Evolutionary conservation across 2,797 vertebrate species (phyloP), one percentile per base, ranked within the genome.

Genomic region (Microctenopoma lineatum): DNA sequence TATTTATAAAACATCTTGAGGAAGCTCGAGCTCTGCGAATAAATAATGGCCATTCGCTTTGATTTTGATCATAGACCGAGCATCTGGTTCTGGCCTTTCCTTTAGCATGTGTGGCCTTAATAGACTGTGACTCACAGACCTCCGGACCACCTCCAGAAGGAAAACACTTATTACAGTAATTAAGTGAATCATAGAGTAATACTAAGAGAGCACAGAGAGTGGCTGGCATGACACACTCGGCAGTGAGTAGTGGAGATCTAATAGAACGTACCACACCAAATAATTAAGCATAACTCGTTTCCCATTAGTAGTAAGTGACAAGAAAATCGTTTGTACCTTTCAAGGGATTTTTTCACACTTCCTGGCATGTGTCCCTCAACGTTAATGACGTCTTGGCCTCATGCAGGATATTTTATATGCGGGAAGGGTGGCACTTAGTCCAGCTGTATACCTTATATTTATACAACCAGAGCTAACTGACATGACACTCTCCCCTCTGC

Each of bases 131-230:
- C 84, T 91, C 89, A 85, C 71, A 77, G 80, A 80, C 82, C 86
- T 86, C 84, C 73, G 59, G 80, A 87, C 86, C 80, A 85, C 89
- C 85, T 89, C 81, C 75, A 77, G 76, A 88, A 89, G 81, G 86
- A 89, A 92, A 91, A 87, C 84, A 86, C 80, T 87, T 87, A 89
- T 91, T 90, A 90, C 87, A 87, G 89, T 88, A 90, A 90, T 92
- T 90, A 90, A 85, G 73, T 85, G 80, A 89, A 89, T 84, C 87
- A 85, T 68, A 70, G 73, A 84, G 83, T 70, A 80, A 86, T 80
- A 77, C 67, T 51, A 32, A 72, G 70, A 62, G 63, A 62, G 68
- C 5, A 48, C 53, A 63, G 46, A 53, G 66, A 74, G 79, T 55
- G 52, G 26, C 65, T 53, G 75, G 80, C 73, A 38, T 73, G 80